A percentile compares a stretch with the other conserved stretches of the same genome.
Conservation (phyloP, 2,888 invertebrate species). For the Hipparchia semele region DNA sequence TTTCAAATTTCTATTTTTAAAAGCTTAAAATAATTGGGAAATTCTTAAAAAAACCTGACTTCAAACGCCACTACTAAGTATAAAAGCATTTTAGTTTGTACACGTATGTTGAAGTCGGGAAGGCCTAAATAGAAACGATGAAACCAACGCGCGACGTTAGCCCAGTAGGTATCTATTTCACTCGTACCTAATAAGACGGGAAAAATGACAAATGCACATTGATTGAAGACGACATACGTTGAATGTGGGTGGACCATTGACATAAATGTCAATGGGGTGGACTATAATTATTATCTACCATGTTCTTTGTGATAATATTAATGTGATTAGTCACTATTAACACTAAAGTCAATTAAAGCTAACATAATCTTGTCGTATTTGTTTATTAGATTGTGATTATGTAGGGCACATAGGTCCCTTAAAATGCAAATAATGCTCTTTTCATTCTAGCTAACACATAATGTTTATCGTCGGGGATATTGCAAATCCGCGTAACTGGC, state of each 20-base stretch:
- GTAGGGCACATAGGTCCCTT: constrained; percentile 16
- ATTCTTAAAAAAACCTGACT: no score
- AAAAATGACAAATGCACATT: background rate
- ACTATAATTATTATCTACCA: background rate
- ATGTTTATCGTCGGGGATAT: background rate
- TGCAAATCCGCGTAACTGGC: no score
- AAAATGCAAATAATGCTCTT: constrained; percentile 19
- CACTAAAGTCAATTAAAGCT: constrained; percentile 3
- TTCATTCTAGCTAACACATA: constrained; percentile 16
- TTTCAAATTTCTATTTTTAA: no score
- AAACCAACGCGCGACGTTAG: no score
- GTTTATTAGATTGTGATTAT: background rate
- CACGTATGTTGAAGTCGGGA: no score
- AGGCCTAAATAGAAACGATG: no score
- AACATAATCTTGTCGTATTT: background rate
- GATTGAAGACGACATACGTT: no score
- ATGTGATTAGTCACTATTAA: background rate
- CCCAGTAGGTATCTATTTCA: no score
- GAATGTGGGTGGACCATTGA: background rate
- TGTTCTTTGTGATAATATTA: background rate
- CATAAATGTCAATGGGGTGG: no score
- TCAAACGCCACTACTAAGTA: no score
- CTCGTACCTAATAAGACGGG: background rate
- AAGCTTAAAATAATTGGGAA: no score
- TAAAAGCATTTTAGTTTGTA: no score